Evolutionary conservation across 2,113 vertebrate species (phyloP), one percentile per base, ranked within the genome.

Genomic region (Nettapus auritus): DNA sequence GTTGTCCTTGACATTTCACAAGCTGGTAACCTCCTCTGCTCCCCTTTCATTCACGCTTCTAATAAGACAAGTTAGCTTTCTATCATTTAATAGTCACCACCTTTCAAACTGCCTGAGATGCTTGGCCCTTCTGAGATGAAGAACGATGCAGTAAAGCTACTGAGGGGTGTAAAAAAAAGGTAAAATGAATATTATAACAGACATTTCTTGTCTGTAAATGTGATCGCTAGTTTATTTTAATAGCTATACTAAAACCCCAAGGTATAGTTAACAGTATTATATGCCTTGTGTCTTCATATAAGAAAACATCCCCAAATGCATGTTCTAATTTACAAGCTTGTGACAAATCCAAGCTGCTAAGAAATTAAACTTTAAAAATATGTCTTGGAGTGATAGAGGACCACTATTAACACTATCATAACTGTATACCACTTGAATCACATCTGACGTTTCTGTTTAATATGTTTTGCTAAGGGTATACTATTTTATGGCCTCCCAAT

Each of bases 311-410:
- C 84, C 94, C 93, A 97, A 97, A 97, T 74, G 96, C 83, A 94
- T 97, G 97, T 98, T 97, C 96, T 97, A 97, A 98, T 98, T 98
- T 98, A 98, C 91, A 97, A 96, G 95, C 95, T 86, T 96, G 88
- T 97, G 98, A 98, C 96, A 98, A 97, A 97, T 95, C 93, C 91
- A 96, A 98, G 97, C 96, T 97, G 94, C 67, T 97, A 93, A 98
- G 97, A 97, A 98, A 98, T 97, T 97, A 98, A 95, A 97, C 97
- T 97, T 94, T 98, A 95, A 97, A 98, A 97, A 95, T 97, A 95
- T 90, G 96, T 97, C 97, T 97, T 88, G 81, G 76, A 93, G 96
- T 98, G 97, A 98, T 91, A 97, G 97, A 98, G 96, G 86, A 95
- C 96, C 89, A 89, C 96, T 97, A 98, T 97, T 97, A 98, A 98